Conservation (phyloP, 1,140 invertebrate genomes). For the Papilio machaon region DNA sequence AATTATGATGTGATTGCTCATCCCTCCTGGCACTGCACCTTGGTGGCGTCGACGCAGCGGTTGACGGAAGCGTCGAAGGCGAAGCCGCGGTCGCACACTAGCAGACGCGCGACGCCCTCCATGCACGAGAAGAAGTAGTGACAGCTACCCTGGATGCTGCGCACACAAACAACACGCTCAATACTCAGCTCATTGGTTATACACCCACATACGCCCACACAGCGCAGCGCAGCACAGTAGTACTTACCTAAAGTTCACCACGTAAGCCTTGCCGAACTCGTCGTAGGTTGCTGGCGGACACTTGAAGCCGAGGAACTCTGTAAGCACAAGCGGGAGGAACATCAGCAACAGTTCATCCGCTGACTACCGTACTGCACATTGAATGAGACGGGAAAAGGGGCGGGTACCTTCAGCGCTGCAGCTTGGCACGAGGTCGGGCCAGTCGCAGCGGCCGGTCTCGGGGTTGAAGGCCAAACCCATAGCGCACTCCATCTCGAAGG, state of each 20-base stretch:
- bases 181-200: not conserved
- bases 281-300: conserved; percentile 52
- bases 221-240: too few relatives aligned
- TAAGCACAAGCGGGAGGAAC: not conserved
- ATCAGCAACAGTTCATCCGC: not conserved
- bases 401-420: conserved; percentile 87
- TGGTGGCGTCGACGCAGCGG: conserved; percentile 82
- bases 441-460: conserved; percentile 88
- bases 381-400: not conserved
- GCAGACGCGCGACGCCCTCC: conserved; percentile 85
- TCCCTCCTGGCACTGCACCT: conserved; percentile 44
- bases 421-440: conserved; percentile 89
- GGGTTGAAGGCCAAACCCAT: conserved; percentile 93
- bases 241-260: conserved; percentile 56
- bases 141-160: conserved; percentile 83
- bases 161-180: not conserved
- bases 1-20: not conserved
- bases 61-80: conserved; percentile 90
- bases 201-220: not conserved
- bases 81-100: conserved; percentile 88
- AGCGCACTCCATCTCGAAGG: conserved; percentile 85
- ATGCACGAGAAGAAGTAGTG: conserved; percentile 91
- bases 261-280: conserved; percentile 44
- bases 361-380: not conserved
- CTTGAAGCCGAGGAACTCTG: conserved; percentile 57